phyloP scores from a whole-genome alignment of 2,113 vertebrate genomes.

The Mohoua ochrocephala region DNA sequence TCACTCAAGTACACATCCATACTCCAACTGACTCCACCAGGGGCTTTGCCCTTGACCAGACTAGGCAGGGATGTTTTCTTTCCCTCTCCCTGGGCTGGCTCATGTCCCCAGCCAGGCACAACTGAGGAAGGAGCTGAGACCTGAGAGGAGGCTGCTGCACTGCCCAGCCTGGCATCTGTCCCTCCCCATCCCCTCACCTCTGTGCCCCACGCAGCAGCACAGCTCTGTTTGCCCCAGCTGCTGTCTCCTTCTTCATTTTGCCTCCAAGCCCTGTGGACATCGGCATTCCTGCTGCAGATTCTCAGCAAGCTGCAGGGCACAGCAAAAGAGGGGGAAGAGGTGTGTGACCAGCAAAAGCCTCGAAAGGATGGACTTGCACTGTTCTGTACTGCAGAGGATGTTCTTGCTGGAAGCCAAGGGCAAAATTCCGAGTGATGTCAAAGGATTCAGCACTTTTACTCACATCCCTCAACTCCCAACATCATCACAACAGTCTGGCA shows the following conservation, averaged over 20 bases:
- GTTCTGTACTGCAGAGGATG: background rate
- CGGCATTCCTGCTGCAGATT: background rate
- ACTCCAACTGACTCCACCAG: background rate
- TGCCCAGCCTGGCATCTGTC: background rate
- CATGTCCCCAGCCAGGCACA: background rate
- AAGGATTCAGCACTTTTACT: background rate
- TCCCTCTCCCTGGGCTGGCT: background rate
- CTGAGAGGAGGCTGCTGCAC: background rate
- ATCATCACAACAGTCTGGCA: background rate
- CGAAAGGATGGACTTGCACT: background rate
- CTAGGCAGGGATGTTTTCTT: background rate
- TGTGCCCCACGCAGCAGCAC: background rate
- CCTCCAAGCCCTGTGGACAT: fast-evolving
- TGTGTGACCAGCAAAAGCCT: background rate
- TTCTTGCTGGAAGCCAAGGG: background rate
- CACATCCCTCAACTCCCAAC: background rate
- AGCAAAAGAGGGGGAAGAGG: background rate
- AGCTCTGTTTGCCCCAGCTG: fast-evolving
- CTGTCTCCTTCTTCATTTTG: background rate
- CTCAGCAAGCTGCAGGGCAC: background rate
- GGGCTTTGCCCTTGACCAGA: fast-evolving
- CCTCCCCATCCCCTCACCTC: background rate
- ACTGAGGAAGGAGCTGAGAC: background rate
- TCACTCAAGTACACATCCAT: background rate
- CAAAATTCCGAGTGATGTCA: background rate